Base-by-base conservation (phyloP, 2,888 invertebrate species). In the Entomobrya proxima region DNA sequence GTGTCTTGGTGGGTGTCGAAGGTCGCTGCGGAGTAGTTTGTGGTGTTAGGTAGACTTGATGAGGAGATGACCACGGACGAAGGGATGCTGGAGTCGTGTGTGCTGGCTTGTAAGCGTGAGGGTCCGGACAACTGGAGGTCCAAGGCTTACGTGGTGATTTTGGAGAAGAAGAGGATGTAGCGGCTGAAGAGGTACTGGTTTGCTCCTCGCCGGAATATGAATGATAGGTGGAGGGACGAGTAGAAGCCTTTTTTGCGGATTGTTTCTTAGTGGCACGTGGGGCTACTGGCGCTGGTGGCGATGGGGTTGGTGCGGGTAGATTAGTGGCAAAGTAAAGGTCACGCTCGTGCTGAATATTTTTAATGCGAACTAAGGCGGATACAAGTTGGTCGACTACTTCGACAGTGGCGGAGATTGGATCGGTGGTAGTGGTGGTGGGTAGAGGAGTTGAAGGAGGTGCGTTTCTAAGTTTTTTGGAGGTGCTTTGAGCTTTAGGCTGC, bases 101-200 rank as follows among this genome's bases (percentile, higher is more conserved):
- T 44, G 6, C 21, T 15, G 3, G 15, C 30, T 58, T 21, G 21
- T 75, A 35, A 35, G 24, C 47, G 21, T 18, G 13, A 35, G 30
- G 18, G 18, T 27, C 15, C 37, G 67, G 40, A 13, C 67, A 37
- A 50, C 47, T 75, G 30, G 35, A 58, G 0, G 82, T 82, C 82
- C 82, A 82, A 5, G 74, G 74, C 35, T 82, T 82, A 13, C 82
- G 35, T 7, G 55, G 5, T 9, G 61, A 6, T 18, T 78, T 78
- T 40, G 58, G 58, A 15, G 77, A 32, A 11, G 79, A 32, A 0
- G 27, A 21, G 30, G 35, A 55, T 9, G 37, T 24, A 37, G n/a
- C 37, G 0, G 9, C 32, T 18, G 69, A 6, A n/a, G n/a, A n/a
- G n/a, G n/a, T n/a, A n/a, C n/a, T n/a, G 35, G 61, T 47, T 32